Percentiles rank a stretch among this genome's conserved stretches.
These are phyloP conservation scores for Typhlichthys eigenmanni DNA, from an alignment of 2,797 vertebrate species.

Conservation along the genomic window DNA sequence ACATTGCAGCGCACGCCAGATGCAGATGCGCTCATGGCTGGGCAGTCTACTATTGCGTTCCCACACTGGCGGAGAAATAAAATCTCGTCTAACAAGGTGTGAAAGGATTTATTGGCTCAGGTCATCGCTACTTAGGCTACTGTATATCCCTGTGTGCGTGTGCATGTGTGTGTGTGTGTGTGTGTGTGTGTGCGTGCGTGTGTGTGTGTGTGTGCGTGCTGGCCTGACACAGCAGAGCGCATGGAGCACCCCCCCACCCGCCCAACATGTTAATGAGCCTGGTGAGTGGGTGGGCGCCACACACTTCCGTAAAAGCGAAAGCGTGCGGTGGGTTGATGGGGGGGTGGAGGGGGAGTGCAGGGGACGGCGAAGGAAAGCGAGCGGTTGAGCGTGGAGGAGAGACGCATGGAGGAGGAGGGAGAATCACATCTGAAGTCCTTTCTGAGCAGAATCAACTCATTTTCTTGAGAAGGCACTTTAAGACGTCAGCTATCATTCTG, in stretches of 20 bases:
- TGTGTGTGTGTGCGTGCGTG: no score
- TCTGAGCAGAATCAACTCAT: constrained; percentile 2
- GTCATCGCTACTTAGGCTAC: constrained; percentile 13
- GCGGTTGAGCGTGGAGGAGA: no score
- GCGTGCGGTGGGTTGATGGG: background rate
- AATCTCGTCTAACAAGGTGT: constrained; percentile 23
- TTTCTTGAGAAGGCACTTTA: constrained; percentile 1
- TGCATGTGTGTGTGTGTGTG: no score
- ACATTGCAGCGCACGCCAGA: background rate
- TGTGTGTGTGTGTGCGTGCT: no score
- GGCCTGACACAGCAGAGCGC: no score
- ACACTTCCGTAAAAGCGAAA: background rate
- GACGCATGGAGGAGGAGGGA: background rate
- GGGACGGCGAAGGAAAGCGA: no score
- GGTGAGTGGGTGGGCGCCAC: no score
- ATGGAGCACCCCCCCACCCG: no score
- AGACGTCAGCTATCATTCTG: background rate
- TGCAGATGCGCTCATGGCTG: background rate
- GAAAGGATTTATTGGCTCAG: constrained; percentile 23
- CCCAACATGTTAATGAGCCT: no score
- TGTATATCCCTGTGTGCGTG: constrained; percentile 10
- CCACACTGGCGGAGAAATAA: background rate
- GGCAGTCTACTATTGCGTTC: background rate
- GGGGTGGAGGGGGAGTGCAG: no score
- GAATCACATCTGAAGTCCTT: constrained; percentile 5